These are phyloP conservation scores for Sebastes diploproa DNA, from an alignment of 2,797 vertebrate species.

Conservation along the genomic window DNA sequence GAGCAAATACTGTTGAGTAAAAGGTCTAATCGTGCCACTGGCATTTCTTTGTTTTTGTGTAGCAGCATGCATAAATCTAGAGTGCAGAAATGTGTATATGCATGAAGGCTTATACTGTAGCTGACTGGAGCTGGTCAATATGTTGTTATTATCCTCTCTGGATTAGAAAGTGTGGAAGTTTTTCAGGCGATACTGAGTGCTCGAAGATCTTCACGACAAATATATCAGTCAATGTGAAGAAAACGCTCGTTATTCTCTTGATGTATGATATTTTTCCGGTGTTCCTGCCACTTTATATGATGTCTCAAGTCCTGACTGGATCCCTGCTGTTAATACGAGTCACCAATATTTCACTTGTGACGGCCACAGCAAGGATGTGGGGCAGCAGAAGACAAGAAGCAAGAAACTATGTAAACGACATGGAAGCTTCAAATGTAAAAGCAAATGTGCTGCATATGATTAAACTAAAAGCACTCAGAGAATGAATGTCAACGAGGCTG, in stretches of 20 bases:
- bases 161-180: background rate
- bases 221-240: background rate
- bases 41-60: background rate
- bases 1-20: background rate
- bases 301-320: background rate
- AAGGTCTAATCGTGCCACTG: background rate
- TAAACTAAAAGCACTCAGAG: slow-evolving; percentile 23
- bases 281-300: background rate
- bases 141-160: background rate
- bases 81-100: background rate
- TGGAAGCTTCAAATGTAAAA: slow-evolving; percentile 30
- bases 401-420: background rate
- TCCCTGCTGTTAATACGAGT: background rate
- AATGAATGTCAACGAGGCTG: background rate
- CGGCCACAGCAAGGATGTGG: background rate
- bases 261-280: background rate
- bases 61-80: background rate
- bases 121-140: background rate
- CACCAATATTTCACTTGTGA: slow-evolving; percentile 2
- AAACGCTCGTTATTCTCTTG: background rate
- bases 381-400: background rate
- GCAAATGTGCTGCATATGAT: slow-evolving; percentile 24
- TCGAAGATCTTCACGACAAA: too few relatives aligned
- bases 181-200: background rate
- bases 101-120: background rate